phyloP scores from a whole-genome alignment of 2,888 invertebrate species.

The Eulithis testata region DNA sequence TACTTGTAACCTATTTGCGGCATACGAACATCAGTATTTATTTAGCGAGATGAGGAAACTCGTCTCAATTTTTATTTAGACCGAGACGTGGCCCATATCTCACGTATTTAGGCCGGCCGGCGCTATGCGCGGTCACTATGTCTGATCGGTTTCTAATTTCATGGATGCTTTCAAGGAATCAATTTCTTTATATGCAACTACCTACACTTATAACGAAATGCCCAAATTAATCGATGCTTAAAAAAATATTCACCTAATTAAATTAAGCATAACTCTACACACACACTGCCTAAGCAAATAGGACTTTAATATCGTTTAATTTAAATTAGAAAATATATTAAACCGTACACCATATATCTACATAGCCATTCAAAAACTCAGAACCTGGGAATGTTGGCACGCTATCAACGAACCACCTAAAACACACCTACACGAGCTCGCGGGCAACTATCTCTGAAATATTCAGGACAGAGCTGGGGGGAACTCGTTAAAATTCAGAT shows the following conservation, averaged over 20 bases:
- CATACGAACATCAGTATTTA: constrained; percentile 78
- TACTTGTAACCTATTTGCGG: constrained; percentile 80
- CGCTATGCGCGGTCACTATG: constrained; percentile 41
- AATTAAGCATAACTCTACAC: no score
- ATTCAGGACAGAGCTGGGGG: constrained; percentile 34
- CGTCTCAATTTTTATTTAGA: constrained; percentile 75
- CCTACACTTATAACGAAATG: not conserved
- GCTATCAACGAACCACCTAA: constrained; percentile 48
- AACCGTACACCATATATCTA: constrained; percentile 5
- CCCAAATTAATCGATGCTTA: no score
- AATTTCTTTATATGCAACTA: not conserved
- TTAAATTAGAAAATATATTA: constrained; percentile 2
- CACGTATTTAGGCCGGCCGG: constrained; percentile 65
- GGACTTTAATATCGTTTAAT: not conserved
- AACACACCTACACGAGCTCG: constrained; percentile 20
- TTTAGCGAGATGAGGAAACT: constrained; percentile 82
- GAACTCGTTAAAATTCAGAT: constrained; percentile 31
- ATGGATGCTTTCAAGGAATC: constrained; percentile 13
- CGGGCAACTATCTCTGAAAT: constrained; percentile 39
- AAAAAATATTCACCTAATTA: no score
- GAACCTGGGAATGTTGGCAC: constrained; percentile 55
- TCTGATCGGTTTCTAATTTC: constrained; percentile 53
- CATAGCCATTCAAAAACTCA: constrained; percentile 32
- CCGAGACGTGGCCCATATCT: constrained; percentile 74
- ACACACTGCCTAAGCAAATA: not conserved